Evolutionary conservation across 2,113 vertebrate genomes (phyloP), one percentile per base, ranked within the genome.

Genomic region (Brachionichthys hirsutus): DNA sequence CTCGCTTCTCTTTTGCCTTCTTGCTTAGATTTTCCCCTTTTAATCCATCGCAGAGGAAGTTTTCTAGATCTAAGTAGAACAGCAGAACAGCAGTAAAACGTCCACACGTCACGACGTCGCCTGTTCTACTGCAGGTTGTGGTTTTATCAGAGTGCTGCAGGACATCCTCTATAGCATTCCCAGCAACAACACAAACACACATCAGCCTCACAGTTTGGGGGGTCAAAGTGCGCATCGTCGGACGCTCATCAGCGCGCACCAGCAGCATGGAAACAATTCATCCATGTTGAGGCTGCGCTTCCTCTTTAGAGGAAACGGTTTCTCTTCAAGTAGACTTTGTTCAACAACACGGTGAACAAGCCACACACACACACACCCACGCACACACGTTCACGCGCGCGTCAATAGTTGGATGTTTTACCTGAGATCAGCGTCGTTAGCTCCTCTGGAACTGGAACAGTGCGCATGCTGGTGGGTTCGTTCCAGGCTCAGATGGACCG

Each of bases 21-120:
- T 95, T 98, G 65, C 94, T 94, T 66, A 99, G 84, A 89, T 81
- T 94, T 88, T 99, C 97, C 52, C 90, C 94, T 90, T 92, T 97
- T 55, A 98, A 75, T 1, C 80, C 86, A 67, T 95, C 93, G 15
- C 63, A 87, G 77, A 98, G 77, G 88, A 94, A 99, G 9, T 43
- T 62, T 73, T 98, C 95, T 40, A 98, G 65, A 87, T 97, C 96
- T 99, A 86, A 62, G 59, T 3, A 51, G 18, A 2, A 38, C 5
- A 38, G 49, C 2, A 18, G 7, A 49, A 0, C 46, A 59, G 12
- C n/a, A n/a, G 22, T 24, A 12, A 65, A 46, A 18, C 52, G 42
- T 17, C 18, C 13, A 60, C 12, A 18, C 15, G 19, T 16, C 4
- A 12, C 38, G 13, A 19, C 15, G 9, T 14, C 40, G 51, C 43